Percentiles rank a stretch among this genome's conserved stretches.
Conservation (phyloP, 2,113 vertebrate genomes). For the Sinocyclocheilus rhinocerous region DNA sequence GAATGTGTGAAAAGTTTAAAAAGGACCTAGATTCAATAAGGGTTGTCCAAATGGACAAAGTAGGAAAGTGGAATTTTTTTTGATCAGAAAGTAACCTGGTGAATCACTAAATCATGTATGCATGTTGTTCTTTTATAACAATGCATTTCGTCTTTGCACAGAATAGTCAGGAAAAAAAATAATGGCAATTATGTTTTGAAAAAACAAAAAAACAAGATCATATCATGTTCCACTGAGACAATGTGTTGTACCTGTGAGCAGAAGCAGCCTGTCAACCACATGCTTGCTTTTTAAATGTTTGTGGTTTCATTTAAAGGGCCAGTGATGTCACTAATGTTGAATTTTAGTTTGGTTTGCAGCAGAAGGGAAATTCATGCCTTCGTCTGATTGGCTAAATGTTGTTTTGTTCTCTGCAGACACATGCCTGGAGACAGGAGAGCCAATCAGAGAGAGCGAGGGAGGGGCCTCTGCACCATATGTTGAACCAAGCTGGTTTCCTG, state of each 20-base stretch:
- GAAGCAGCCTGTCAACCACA: not conserved
- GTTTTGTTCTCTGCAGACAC: constrained; percentile 1
- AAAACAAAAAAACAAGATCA: not conserved
- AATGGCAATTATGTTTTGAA: not conserved
- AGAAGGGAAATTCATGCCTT: constrained; percentile 32
- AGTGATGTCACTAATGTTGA: constrained; percentile 24
- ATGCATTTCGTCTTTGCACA: not conserved
- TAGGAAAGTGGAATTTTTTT: no score
- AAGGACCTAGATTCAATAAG: not conserved
- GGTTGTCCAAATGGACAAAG: not conserved
- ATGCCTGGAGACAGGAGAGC: constrained; percentile 53
- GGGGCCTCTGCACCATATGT: not conserved
- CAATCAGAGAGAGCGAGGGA: constrained; percentile 41
- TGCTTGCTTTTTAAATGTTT: constrained; percentile 41
- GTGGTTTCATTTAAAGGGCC: constrained; percentile 49
- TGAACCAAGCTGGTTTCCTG: constrained; percentile 41
- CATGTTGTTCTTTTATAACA: not conserved
- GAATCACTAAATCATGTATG: not conserved
- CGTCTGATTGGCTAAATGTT: constrained; percentile 46
- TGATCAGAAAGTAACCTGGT: not conserved
- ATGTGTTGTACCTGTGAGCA: not conserved
- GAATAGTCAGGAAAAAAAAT: no score
- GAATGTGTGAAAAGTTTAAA: not conserved
- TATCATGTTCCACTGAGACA: not conserved
- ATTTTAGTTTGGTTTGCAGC: constrained; percentile 27